Conservation (phyloP, 2,113 vertebrate species). For the Pelodiscus sinensis region DNA sequence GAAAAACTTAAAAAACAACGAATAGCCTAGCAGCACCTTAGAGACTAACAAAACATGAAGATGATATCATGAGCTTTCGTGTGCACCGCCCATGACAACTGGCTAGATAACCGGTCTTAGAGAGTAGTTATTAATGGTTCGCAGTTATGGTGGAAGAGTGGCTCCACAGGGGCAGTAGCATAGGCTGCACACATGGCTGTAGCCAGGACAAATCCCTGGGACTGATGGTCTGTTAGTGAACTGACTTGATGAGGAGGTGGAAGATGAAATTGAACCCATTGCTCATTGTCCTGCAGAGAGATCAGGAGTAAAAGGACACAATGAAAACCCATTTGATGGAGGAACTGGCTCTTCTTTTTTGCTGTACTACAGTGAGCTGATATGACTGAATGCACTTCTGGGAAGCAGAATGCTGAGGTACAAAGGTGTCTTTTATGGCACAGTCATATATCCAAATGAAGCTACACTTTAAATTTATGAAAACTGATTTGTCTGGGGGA, state of each 20-base stretch:
- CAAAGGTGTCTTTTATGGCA: not conserved
- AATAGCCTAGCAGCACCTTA: too few relatives aligned
- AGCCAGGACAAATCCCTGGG: not conserved
- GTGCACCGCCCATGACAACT: too few relatives aligned
- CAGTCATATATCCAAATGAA: not conserved
- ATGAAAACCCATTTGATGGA: not conserved
- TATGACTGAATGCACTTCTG: not conserved
- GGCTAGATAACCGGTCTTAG: too few relatives aligned
- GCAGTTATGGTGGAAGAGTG: too few relatives aligned
- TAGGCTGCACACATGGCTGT: not conserved
- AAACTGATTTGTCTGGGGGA: not conserved
- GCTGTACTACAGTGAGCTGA: not conserved
- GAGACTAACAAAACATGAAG: too few relatives aligned
- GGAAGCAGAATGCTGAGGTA: not conserved
- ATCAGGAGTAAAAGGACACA: not conserved
- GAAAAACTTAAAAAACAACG: too few relatives aligned
- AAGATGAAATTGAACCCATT: not conserved
- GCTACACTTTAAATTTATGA: not conserved
- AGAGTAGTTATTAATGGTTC: too few relatives aligned
- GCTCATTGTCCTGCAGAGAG: not conserved
- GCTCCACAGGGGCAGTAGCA: too few relatives aligned
- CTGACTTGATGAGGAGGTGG: not conserved
- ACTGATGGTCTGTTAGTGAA: not conserved
- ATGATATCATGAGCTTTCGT: too few relatives aligned
- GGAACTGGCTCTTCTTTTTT: not conserved